Conservation (phyloP, 2,888 invertebrate genomes). For the Pollenia angustigena region DNA sequence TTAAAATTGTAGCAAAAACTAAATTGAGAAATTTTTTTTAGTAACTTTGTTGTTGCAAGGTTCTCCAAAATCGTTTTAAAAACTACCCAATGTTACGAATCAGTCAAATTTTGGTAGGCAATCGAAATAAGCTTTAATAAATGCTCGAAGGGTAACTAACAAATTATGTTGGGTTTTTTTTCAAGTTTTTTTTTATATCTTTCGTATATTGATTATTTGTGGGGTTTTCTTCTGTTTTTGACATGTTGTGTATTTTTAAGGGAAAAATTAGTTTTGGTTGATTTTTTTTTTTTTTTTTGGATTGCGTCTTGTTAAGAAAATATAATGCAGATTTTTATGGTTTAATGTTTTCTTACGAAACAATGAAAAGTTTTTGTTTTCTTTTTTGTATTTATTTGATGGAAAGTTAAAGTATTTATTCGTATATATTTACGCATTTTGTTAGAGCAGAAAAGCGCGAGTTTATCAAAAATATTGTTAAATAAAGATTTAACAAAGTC, state of each 20-base stretch:
- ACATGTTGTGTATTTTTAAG: conserved; percentile 26
- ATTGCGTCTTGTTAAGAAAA: neutral
- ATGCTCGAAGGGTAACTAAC: neutral
- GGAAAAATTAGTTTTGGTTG: conserved; percentile 30
- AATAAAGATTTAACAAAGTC: too few species aligned
- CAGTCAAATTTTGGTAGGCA: too few species aligned
- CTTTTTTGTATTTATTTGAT: neutral
- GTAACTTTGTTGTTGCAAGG: too few species aligned
- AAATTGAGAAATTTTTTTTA: too few species aligned
- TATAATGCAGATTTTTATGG: conserved; percentile 18
- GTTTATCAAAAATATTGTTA: too few species aligned
- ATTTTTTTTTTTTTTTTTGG: neutral
- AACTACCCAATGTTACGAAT: too few species aligned
- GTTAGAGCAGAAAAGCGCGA: neutral
- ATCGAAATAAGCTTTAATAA: too few species aligned
- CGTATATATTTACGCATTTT: neutral
- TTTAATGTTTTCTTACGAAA: neutral
- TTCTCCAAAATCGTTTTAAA: too few species aligned
- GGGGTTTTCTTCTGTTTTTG: conserved; percentile 57
- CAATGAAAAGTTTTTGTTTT: conserved; percentile 10
- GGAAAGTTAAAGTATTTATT: conserved; percentile 6
- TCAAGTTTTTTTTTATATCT: conserved; percentile 4
- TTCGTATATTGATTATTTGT: conserved; percentile 1
- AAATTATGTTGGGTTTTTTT: conserved; percentile 21
- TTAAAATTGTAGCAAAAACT: too few species aligned